These are phyloP conservation scores for Nomada fucata DNA, from an alignment of 2,888 invertebrate species.

Conservation along the genomic window DNA sequence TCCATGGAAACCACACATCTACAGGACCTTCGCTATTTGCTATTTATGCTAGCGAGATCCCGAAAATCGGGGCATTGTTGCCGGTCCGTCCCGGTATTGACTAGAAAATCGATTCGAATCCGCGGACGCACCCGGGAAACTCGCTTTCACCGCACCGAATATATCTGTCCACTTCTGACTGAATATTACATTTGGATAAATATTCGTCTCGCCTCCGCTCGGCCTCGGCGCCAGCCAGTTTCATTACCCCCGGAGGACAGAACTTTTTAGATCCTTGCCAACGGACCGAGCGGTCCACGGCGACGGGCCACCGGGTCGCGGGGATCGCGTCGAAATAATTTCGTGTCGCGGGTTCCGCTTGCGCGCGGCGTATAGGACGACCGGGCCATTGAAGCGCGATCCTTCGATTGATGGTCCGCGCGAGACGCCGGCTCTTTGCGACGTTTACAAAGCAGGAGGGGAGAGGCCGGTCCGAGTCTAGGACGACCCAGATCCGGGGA, in stretches of 20 bases:
- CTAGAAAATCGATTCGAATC: constrained; percentile 55
- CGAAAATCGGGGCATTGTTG: constrained; percentile 73
- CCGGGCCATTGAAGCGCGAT: constrained; percentile 13
- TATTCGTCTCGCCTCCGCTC: constrained; percentile 17
- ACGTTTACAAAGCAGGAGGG: neutral
- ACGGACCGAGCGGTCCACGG: neutral
- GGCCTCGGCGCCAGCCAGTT: neutral
- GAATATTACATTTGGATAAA: constrained; percentile 58
- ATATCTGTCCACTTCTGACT: constrained; percentile 43
- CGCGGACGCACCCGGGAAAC: constrained; percentile 49
- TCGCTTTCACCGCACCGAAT: constrained; percentile 47
- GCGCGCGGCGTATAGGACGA: constrained; percentile 6
- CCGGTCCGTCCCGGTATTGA: constrained; percentile 52
- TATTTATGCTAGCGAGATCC: constrained; percentile 71
- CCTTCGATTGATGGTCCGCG: neutral
- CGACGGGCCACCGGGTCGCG: neutral
- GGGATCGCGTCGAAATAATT: neutral
- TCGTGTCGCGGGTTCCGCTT: neutral
- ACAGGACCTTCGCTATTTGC: constrained; percentile 64
- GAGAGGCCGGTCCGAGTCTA: neutral
- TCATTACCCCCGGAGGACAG: neutral
- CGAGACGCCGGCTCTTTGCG: neutral
- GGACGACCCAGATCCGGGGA: neutral
- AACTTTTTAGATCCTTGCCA: constrained; percentile 2
- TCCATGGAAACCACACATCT: constrained; percentile 57